Conservation (phyloP, 2,113 vertebrate species). For the Cyanoliseus patagonus region DNA sequence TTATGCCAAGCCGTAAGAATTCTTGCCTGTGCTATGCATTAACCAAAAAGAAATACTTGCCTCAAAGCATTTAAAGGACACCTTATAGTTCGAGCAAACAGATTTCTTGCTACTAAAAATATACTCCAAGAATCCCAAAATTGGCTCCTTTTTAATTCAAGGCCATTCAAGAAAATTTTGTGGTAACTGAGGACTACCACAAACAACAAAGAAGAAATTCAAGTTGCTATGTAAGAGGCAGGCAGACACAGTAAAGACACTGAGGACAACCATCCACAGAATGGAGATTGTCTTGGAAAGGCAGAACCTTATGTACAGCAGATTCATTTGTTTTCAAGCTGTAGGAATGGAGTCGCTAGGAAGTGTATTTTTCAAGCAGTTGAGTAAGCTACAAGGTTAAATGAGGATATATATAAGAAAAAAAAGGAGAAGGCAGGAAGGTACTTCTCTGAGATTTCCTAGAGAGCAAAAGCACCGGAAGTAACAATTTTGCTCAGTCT, state of each 20-base stretch:
- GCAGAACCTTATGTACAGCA: background rate
- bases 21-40: background rate
- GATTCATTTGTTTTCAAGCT: background rate
- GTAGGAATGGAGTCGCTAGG: background rate
- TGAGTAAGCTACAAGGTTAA: background rate
- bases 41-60: background rate
- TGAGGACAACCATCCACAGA: background rate
- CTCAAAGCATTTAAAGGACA: background rate
- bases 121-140: background rate
- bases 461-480: background rate
- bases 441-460: background rate
- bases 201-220: background rate
- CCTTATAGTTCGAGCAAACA: background rate
- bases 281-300: background rate
- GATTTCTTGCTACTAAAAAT: background rate
- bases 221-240: background rate
- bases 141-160: background rate
- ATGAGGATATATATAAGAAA: background rate
- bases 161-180: background rate
- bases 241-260: background rate
- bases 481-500: background rate
- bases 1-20: background rate
- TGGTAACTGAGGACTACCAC: background rate
- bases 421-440: background rate
- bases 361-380: background rate